Evolutionary conservation across 2,888 invertebrate species (phyloP).

Genomic region (Rotaria socialis): DNA sequence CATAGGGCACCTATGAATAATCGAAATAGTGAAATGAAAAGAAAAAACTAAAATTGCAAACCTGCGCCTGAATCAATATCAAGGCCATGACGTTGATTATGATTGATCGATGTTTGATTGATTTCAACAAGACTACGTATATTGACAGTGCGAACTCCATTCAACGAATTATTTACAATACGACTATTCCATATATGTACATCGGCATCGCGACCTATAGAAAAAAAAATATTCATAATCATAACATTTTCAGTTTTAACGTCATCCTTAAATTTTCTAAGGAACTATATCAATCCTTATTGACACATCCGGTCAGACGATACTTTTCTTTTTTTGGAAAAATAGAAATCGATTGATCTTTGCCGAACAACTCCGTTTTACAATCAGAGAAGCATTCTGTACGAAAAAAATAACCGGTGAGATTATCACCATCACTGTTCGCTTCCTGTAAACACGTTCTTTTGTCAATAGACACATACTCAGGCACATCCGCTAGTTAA

Average conservation of each 20-base stretch:
- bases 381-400: too few relatives aligned
- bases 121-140: slow-evolving; percentile 41
- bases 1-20: not conserved
- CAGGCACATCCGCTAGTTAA: not conserved
- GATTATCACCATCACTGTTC: too few relatives aligned
- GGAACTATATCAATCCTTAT: too few relatives aligned
- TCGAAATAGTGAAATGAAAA: not conserved
- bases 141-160: slow-evolving; percentile 42
- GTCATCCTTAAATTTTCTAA: too few relatives aligned
- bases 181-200: slow-evolving; percentile 36
- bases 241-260: too few relatives aligned
- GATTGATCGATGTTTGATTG: slow-evolving; percentile 38
- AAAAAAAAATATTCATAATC: not conserved
- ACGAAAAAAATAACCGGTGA: too few relatives aligned
- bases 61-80: slow-evolving; percentile 46
- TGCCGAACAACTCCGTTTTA: too few relatives aligned
- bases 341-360: too few relatives aligned
- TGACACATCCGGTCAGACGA: too few relatives aligned
- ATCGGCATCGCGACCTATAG: slow-evolving; percentile 18
- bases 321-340: too few relatives aligned
- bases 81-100: slow-evolving; percentile 42
- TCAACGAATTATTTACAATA: slow-evolving; percentile 43
- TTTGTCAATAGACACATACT: not conserved
- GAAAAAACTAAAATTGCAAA: not conserved
- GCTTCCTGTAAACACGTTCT: too few relatives aligned